These are phyloP conservation scores for Hypotaenidia philippensis DNA, from an alignment of 2,797 vertebrate species.

Conservation along the genomic window DNA sequence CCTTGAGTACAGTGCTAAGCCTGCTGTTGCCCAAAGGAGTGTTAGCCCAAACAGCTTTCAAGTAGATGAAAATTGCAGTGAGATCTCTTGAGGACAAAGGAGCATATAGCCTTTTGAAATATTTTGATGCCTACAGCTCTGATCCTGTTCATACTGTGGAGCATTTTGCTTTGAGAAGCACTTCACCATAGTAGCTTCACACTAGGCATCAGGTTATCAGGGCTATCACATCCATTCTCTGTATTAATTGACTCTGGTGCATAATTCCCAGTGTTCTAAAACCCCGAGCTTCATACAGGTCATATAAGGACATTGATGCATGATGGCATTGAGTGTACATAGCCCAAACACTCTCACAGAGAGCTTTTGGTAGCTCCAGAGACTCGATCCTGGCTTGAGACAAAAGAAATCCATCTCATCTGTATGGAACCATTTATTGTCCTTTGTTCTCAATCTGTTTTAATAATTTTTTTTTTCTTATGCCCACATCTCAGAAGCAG, in stretches of 20 bases:
- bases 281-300: not conserved
- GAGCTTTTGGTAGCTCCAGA: not conserved
- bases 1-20: not conserved
- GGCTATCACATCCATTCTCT: not conserved
- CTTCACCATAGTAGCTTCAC: not conserved
- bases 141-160: not conserved
- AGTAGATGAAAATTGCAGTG: not conserved
- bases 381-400: not conserved
- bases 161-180: not conserved
- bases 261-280: not conserved
- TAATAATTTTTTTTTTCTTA: not conserved
- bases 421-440: not conserved
- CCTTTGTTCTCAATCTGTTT: not conserved
- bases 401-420: not conserved
- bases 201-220: not conserved
- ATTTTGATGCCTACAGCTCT: not conserved
- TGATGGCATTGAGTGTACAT: not conserved
- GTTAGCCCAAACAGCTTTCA: not conserved
- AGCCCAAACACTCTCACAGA: not conserved
- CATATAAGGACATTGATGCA: not conserved
- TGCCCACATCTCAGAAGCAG: not conserved
- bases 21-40: not conserved
- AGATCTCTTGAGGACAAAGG: not conserved
- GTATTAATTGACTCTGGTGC: not conserved
- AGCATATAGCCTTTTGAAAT: not conserved